Conservation (phyloP, 2,797 vertebrate species). For the Allobates femoralis region DNA sequence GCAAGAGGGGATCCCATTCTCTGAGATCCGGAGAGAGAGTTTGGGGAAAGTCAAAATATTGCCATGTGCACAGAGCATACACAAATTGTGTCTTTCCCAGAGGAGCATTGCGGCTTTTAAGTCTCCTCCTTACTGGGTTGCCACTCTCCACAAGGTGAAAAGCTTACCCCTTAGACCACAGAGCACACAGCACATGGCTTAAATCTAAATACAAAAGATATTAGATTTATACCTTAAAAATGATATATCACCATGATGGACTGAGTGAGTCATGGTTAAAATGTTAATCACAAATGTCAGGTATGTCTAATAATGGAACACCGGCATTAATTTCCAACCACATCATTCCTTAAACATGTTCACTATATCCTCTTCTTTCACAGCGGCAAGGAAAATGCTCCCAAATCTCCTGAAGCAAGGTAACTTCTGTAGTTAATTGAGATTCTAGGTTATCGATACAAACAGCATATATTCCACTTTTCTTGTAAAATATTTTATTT, state of each 20-base stretch:
- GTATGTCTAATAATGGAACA: neutral
- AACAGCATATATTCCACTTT: neutral
- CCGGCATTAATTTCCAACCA: constrained; percentile 2
- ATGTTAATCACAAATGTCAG: neutral
- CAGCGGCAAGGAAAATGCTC: constrained; percentile 74
- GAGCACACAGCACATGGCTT: too few species aligned
- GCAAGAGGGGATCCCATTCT: neutral
- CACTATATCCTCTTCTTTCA: constrained; percentile 72
- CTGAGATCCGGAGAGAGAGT: neutral
- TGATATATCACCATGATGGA: neutral
- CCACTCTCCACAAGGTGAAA: too few species aligned
- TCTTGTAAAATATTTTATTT: neutral
- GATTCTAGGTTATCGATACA: neutral
- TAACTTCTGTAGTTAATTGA: constrained; percentile 67
- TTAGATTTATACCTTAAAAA: neutral
- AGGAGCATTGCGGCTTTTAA: too few species aligned
- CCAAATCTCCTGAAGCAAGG: constrained; percentile 73
- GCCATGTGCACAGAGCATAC: neutral
- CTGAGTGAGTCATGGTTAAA: constrained; percentile 54
- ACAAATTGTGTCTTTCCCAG: too few species aligned
- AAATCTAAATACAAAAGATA: neutral
- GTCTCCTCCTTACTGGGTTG: too few species aligned
- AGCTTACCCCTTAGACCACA: too few species aligned
- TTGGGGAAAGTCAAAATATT: neutral
- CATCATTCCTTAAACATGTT: constrained; percentile 50